Percentiles rank a stretch among this genome's conserved stretches.
Conservation (phyloP, 2,888 invertebrate species). For the Apamea epomidion region DNA sequence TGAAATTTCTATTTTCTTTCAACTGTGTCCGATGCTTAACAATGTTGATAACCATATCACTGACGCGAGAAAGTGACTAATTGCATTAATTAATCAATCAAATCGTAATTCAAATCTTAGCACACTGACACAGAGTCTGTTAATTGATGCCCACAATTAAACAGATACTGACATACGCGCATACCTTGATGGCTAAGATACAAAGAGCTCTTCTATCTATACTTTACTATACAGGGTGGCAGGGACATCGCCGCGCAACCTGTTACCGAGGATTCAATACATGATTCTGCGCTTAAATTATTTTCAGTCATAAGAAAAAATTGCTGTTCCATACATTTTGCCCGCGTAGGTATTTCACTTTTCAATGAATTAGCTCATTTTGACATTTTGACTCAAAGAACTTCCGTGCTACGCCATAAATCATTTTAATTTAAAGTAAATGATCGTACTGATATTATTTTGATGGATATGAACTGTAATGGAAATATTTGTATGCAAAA, state of each 20-base stretch:
- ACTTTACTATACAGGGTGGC: background rate
- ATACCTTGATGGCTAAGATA: background rate
- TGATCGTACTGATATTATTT: background rate
- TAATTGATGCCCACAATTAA: conserved; percentile 42
- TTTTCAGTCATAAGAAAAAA: too few relatives aligned
- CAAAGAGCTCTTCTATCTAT: background rate
- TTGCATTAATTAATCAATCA: conserved; percentile 34
- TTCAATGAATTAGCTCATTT: too few relatives aligned
- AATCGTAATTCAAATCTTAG: conserved; percentile 43
- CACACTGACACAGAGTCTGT: conserved; percentile 36
- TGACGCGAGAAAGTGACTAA: conserved; percentile 29
- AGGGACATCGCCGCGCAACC: too few relatives aligned
- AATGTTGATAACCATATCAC: conserved; percentile 23
- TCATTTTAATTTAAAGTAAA: too few relatives aligned
- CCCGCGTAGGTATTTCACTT: too few relatives aligned
- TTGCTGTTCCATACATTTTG: too few relatives aligned
- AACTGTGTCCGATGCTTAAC: conserved; percentile 2
- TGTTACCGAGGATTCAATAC: too few relatives aligned
- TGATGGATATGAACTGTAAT: background rate
- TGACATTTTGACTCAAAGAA: background rate
- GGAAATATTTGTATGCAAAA: background rate
- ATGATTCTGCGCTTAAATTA: too few relatives aligned
- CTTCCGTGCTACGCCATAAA: background rate
- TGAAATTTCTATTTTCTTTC: conserved; percentile 12
- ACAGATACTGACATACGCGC: conserved; percentile 3